Evolutionary conservation across 2,113 vertebrate species (phyloP).

Genomic region (Istiophorus platypterus): DNA sequence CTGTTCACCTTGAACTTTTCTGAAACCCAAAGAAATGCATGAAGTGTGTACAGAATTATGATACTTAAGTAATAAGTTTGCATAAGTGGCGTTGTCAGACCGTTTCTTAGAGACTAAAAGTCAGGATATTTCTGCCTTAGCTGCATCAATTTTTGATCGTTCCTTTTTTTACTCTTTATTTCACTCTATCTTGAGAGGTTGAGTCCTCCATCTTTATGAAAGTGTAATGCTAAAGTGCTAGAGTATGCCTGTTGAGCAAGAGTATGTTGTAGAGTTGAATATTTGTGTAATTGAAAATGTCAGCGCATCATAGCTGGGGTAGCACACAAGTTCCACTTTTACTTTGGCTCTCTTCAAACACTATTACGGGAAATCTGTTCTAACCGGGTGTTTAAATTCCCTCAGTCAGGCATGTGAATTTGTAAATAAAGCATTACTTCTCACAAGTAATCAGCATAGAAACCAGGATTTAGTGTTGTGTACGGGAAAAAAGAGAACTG

Average conservation of each 20-base stretch:
- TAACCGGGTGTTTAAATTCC: too few species aligned
- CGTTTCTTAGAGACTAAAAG: not conserved
- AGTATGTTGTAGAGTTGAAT: not conserved
- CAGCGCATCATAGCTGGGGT: not conserved
- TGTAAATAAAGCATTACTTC: not conserved
- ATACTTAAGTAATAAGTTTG: not conserved
- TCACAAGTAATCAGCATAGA: not conserved
- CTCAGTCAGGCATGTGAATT: not conserved
- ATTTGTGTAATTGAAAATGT: not conserved
- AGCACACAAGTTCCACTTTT: not conserved
- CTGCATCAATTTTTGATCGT: not conserved
- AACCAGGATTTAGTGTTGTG: not conserved
- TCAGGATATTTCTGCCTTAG: not conserved
- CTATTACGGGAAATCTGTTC: too few species aligned
- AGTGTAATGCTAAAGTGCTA: not conserved
- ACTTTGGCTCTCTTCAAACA: not conserved
- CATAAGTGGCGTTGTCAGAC: not conserved
- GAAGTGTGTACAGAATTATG: not conserved
- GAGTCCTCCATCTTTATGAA: not conserved
- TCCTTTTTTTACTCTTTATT: not conserved
- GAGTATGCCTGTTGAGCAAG: not conserved
- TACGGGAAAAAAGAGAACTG: not conserved
- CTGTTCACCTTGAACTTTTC: slow-evolving; percentile 74
- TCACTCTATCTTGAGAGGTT: not conserved
- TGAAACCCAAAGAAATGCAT: slow-evolving; percentile 66